Percentiles rank a stretch among this genome's conserved stretches.
Evolutionary conservation across 1,140 invertebrate species (phyloP).

Genomic region (Papilio machaon): DNA sequence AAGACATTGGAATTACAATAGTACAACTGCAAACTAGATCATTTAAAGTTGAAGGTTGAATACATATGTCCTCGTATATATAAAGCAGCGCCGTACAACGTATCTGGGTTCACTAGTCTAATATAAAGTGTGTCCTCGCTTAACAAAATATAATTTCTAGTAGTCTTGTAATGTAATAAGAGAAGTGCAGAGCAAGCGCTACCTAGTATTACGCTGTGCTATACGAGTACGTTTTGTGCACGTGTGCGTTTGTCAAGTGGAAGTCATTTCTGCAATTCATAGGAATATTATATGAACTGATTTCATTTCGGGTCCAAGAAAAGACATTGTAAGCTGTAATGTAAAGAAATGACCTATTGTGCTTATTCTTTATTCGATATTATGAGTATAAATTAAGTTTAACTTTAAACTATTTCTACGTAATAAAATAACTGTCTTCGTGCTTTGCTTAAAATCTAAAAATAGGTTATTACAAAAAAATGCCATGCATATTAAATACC

Average conservation of each 20-base stretch:
- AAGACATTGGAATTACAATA: neutral
- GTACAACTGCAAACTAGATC: neutral
- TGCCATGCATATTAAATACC: no score
- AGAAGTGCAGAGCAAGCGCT: conserved; percentile 24
- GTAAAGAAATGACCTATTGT: neutral
- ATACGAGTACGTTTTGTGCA: conserved; percentile 32
- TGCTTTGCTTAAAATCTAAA: no score
- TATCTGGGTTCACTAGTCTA: neutral
- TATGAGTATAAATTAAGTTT: neutral
- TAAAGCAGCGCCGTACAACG: neutral
- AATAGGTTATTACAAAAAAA: no score
- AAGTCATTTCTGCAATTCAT: conserved; percentile 14
- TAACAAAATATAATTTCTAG: conserved; percentile 32
- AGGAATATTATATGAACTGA: neutral
- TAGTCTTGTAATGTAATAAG: conserved; percentile 25
- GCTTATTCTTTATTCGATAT: neutral
- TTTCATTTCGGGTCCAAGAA: neutral
- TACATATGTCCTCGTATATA: no score
- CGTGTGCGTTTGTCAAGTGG: conserved; percentile 4
- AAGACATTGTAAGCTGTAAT: neutral
- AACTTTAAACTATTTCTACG: no score
- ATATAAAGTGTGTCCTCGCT: conserved; percentile 21
- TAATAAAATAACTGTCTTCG: no score
- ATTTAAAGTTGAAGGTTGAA: neutral
- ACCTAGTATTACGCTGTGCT: conserved; percentile 26